phyloP scores from a whole-genome alignment of 2,113 vertebrate genomes.

The Nesoenas mayeri region DNA sequence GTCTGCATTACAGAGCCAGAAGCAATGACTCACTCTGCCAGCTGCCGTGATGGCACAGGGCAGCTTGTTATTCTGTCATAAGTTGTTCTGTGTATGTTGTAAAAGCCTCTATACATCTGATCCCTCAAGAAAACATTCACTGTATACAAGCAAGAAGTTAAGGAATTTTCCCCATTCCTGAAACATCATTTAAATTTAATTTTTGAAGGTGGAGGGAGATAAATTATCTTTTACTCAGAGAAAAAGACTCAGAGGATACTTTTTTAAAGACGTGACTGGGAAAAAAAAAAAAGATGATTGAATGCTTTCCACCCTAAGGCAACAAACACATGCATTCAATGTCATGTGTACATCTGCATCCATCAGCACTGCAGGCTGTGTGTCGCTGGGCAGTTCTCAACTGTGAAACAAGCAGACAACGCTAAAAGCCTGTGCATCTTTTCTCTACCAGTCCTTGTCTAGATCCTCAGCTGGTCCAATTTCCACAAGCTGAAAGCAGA shows the following conservation, averaged over 20 bases:
- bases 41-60: slow-evolving; percentile 60
- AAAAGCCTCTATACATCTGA: slow-evolving; percentile 37
- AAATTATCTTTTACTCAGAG: not conserved
- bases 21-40: slow-evolving; percentile 69
- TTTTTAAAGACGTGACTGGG: not conserved
- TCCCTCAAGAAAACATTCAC: slow-evolving; percentile 7
- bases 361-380: not conserved
- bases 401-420: not conserved
- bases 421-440: not conserved
- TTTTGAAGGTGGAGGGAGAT: not conserved
- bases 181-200: not conserved
- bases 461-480: not conserved
- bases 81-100: slow-evolving; percentile 3
- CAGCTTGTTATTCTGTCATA: slow-evolving; percentile 55
- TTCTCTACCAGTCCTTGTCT: not conserved
- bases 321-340: rapidly evolving
- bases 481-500: not conserved
- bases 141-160: not conserved
- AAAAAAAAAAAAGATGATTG: not conserved
- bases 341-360: not conserved
- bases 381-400: not conserved
- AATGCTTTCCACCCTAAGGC: not conserved
- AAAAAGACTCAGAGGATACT: not conserved
- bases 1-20: slow-evolving; percentile 62
- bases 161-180: not conserved